These are phyloP conservation scores for Cryptocheilus praepositus DNA, from an alignment of 2,888 invertebrate genomes.

Conservation along the genomic window DNA sequence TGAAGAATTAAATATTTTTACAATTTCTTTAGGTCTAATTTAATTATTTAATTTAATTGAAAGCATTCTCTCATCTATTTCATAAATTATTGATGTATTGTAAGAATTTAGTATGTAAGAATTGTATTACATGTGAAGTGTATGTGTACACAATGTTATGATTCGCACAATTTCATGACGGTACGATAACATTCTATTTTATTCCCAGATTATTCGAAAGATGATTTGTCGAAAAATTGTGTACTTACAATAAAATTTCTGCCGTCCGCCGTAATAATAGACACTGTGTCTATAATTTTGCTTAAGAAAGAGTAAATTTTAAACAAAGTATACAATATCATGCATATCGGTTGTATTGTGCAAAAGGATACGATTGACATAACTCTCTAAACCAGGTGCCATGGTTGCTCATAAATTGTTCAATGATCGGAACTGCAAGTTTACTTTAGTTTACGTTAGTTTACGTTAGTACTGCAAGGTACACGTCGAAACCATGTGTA, in stretches of 20 bases:
- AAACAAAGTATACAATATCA: slow-evolving; percentile 10
- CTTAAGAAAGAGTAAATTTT: slow-evolving; percentile 36
- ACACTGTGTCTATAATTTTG: slow-evolving; percentile 84
- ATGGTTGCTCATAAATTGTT: slow-evolving; percentile 72
- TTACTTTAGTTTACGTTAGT: too few species aligned
- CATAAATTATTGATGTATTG: too few species aligned
- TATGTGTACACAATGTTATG: background rate
- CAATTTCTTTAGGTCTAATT: too few species aligned
- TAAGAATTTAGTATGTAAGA: too few species aligned
- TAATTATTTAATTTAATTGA: too few species aligned
- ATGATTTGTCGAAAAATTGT: background rate
- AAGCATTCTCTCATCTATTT: too few species aligned
- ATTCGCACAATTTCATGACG: background rate
- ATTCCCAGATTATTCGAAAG: too few species aligned
- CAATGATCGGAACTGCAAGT: too few species aligned
- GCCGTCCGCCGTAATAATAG: slow-evolving; percentile 97
- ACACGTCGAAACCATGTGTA: too few species aligned
- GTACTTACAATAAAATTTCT: slow-evolving; percentile 90
- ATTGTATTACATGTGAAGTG: too few species aligned
- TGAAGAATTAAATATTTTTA: slow-evolving; percentile 19
- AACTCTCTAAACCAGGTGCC: slow-evolving; percentile 91
- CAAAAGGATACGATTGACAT: slow-evolving; percentile 87
- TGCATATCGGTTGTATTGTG: background rate
- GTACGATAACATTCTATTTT: background rate
- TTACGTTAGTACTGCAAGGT: too few species aligned